Evolutionary conservation across 2,797 vertebrate species (phyloP).

Genomic region (Dermochelys coriacea): DNA sequence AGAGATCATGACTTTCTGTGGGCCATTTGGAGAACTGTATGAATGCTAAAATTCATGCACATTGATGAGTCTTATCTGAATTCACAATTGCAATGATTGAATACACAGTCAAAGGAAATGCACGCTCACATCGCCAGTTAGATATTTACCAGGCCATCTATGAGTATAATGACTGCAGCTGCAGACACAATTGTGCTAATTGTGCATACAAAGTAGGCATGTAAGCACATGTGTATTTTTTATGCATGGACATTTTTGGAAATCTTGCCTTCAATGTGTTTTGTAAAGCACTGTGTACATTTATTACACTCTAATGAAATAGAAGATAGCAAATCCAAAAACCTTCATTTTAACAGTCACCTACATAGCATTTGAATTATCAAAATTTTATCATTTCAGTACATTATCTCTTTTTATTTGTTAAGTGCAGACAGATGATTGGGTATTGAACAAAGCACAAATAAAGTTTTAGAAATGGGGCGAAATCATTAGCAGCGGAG

Average conservation of each 20-base stretch:
- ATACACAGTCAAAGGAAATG: background rate
- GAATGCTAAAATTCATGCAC: background rate
- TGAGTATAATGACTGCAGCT: background rate
- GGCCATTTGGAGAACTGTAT: conserved; percentile 11
- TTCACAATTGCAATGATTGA: conserved; percentile 11
- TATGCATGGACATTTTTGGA: background rate
- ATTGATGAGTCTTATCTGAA: background rate
- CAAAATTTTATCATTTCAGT: background rate
- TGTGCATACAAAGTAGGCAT: background rate
- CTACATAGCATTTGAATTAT: background rate
- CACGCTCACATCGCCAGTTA: background rate
- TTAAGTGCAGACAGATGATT: background rate
- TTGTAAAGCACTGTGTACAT: background rate
- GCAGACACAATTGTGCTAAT: background rate
- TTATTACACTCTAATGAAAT: background rate
- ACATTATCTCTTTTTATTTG: background rate
- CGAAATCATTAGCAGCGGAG: background rate
- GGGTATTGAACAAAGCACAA: background rate
- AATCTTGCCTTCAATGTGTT: background rate
- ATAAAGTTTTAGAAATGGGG: background rate
- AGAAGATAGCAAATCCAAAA: background rate
- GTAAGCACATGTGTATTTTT: background rate
- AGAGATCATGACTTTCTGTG: background rate
- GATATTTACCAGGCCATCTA: background rate
- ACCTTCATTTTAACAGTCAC: background rate